Base-by-base conservation (phyloP, 2,888 invertebrate genomes). In the Acronicta psi region DNA sequence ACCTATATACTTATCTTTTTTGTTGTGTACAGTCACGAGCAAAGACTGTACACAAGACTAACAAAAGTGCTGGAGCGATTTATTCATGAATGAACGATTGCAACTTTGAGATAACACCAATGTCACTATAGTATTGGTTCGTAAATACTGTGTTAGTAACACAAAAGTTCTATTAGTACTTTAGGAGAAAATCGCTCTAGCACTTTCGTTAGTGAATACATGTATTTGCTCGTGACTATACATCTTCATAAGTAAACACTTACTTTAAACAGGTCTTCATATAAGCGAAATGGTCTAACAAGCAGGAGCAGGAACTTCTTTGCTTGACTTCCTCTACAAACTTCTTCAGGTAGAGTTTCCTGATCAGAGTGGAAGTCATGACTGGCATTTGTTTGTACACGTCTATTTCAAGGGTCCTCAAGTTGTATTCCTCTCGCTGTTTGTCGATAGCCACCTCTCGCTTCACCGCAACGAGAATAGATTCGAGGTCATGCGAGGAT, bases 381-480 rank as follows among this genome's bases (percentile, higher is more conserved):
- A 85, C 85, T 0, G 87, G 88, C 80, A 87, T 85, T 51, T 86
- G 85, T 54, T 89, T 91, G 43, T 86, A 86, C 0, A 83, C 69
- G 10, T 89, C 85, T 37, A 77, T 73, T 38, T 86, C 81, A 0
- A 59, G 57, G 0, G 85, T 89, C 5, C 58, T 54, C 10, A 67
- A 76, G 50, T 89, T 87, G 57, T 80, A 81, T 6, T 80, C 80
- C 25, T 76, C 69, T 55, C 85, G 78, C n/a, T 75, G 66, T 38
- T 81, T 84, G 49, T 92, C 83, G 0, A 90, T 80, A 0, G 93
- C 92, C 0, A 93, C 90, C 16, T 85, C 86, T 2, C 85, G 76
- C 41, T 90, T 90, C 2, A 91, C 88, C 29, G 86, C 88, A 1
- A 84, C 88, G 29, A 91, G 71, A 9, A 93, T 93, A 0, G 90